Evolutionary conservation across 2,113 vertebrate species (phyloP), one percentile per base, ranked within the genome.

Genomic region (Nesogale talazaci): DNA sequence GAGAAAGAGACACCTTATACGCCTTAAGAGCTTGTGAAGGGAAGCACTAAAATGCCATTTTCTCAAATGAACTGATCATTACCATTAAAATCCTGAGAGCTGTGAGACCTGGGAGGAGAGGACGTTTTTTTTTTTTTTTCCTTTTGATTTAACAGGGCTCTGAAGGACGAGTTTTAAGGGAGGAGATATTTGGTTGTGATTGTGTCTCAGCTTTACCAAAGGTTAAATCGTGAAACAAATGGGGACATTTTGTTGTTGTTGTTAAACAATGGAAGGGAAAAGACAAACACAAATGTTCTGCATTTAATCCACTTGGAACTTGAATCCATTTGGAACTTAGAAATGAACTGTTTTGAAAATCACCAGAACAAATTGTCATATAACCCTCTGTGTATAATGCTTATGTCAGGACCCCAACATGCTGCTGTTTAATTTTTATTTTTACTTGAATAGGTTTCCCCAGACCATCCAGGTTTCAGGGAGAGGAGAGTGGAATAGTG

Each of bases 31-130:
- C 88, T 86, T 89, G 90, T 46, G 86, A 95, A 95, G 92, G 81
- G 90, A 96, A 94, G 83, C 93, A 92, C 89, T 90, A 77, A 97
- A 97, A 96, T 96, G 96, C 83, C 88, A 90, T 95, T 95, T 95
- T 97, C 95, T 97, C 95, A 96, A 97, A 96, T 95, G 95, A 97
- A 96, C 95, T 95, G 94, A 93, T 96, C 95, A 96, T 96, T 97
- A 95, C 96, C 92, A 96, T 96, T 96, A 94, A 96, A 96, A 86
- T 96, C 93, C 92, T 94, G 80, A 95, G 90, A 88, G 92, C 88
- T 92, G 74, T 88, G 87, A 52, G 85, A 69, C 78, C 92, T 7
- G 86, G 94, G 90, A 93, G 90, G 94, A 91, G 88, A 88, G 83
- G 81, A 90, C 59, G 82, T 65, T 81, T 94, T 96, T 95, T 94